phyloP scores from a whole-genome alignment of 2,113 vertebrate species.

The Anguilla rostrata region DNA sequence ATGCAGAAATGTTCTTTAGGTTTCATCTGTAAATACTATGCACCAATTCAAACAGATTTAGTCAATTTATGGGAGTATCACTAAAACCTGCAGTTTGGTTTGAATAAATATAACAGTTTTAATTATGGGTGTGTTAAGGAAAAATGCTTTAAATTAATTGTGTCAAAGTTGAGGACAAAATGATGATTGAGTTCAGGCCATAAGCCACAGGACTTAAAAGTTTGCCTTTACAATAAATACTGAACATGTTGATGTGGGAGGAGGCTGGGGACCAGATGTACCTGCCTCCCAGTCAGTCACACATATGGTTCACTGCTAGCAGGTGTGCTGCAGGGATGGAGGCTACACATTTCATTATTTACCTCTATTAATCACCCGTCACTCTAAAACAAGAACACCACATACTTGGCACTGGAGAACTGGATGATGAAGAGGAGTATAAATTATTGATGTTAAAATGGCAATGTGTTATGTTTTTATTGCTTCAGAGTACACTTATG shows the following conservation, averaged over 20 bases:
- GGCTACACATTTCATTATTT: slow-evolving; percentile 41
- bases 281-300: slow-evolving; percentile 35
- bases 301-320: slow-evolving; percentile 34
- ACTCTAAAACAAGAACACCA: slow-evolving; percentile 25
- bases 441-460: slow-evolving; percentile 31
- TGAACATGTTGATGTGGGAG: background rate
- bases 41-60: too few relatives aligned
- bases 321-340: slow-evolving; percentile 31
- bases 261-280: slow-evolving; percentile 42
- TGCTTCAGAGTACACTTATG: slow-evolving; percentile 16
- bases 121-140: too few relatives aligned
- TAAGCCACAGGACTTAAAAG: too few relatives aligned
- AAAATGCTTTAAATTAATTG: too few relatives aligned
- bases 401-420: slow-evolving; percentile 13
- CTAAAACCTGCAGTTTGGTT: too few relatives aligned
- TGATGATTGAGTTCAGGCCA: too few relatives aligned
- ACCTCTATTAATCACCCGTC: slow-evolving; percentile 48
- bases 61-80: too few relatives aligned
- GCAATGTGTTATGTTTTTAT: slow-evolving; percentile 26
- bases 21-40: too few relatives aligned
- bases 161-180: too few relatives aligned
- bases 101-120: too few relatives aligned
- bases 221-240: background rate
- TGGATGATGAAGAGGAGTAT: slow-evolving; percentile 19
- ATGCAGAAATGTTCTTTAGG: too few relatives aligned